Percentiles rank a stretch among this genome's conserved stretches.
Evolutionary conservation across 1,140 invertebrate genomes (phyloP).

Genomic region (Lepidurus packardi): DNA sequence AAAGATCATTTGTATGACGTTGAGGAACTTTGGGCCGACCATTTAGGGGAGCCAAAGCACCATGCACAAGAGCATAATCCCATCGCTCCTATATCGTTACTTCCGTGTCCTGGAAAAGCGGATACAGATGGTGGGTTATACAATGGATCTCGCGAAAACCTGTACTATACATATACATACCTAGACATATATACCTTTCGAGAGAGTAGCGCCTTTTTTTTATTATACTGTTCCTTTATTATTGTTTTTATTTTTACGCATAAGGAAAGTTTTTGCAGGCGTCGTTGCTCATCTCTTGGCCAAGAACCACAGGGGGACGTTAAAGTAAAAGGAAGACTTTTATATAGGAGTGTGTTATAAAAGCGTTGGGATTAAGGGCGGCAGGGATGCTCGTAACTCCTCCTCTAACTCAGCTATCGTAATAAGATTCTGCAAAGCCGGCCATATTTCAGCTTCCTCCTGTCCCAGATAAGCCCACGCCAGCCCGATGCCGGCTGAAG

Average conservation of each 20-base stretch:
- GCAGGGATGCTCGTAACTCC: slow-evolving; percentile 20
- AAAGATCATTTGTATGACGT: slow-evolving; percentile 22
- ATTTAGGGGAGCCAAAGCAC: slow-evolving; percentile 10
- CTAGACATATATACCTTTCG: too few species aligned
- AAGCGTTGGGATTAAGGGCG: slow-evolving; percentile 20
- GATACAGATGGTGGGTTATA: background rate
- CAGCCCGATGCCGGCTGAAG: slow-evolving; percentile 20
- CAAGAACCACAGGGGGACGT: background rate
- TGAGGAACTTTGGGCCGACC: slow-evolving; percentile 4
- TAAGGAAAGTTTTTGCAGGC: background rate
- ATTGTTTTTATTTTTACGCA: background rate
- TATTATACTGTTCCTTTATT: too few species aligned
- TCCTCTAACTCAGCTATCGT: slow-evolving; percentile 18
- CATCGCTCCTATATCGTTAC: background rate
- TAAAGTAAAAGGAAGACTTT: slow-evolving; percentile 16
- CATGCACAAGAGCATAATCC: slow-evolving; percentile 1
- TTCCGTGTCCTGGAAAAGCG: background rate
- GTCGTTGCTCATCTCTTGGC: slow-evolving; percentile 10
- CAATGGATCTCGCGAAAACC: too few species aligned
- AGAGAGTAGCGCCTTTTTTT: too few species aligned
- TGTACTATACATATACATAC: too few species aligned
- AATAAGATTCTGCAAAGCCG: slow-evolving; percentile 18
- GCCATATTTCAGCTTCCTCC: slow-evolving; percentile 18
- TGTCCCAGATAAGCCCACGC: slow-evolving; percentile 7
- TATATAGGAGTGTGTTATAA: slow-evolving; percentile 20